Evolutionary conservation across 2,888 invertebrate genomes (phyloP), one percentile per base, ranked within the genome.

Genomic region (Meloe dianella): DNA sequence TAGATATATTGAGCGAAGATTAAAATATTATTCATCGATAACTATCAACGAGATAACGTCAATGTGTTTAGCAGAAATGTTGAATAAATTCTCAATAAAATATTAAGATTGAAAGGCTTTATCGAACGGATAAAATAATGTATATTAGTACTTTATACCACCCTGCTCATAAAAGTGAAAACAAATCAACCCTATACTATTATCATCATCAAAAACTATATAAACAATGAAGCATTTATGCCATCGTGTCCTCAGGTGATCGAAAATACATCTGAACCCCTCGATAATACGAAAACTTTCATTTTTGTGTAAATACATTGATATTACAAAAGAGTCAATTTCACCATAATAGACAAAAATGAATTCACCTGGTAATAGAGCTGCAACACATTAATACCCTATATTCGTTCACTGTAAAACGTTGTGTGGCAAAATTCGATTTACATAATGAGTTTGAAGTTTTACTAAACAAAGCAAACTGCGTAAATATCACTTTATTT

Each of bases 361-460:
- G 73, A 74, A 75, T 76, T 72, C 75, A 73, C 76, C 76, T 77
- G 74, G 41, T 41, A 17, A 41, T 17, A 17, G n/a, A 41, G 12
- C 3, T 2, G 17, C 4, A n/a, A 41, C n/a, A 41, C 68, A 61
- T 68, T 71, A 70, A 72, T 70, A 71, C 70, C 56, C 60, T 57
- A 65, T 57, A 68, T 71, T 75, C 73, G 70, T 72, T 72, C 60
- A 71, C 69, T 71, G 68, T 67, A 63, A 61, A 66, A 63, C 65
- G 64, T n/a, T n/a, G n/a, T n/a, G n/a, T 66, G 73, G 72, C 69
- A 73, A 7, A 75, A 76, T 73, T 76, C 72, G 72, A 77, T 78
- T 77, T 77, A 71, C 77, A 77, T 77, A 77, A 77, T 77, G 70
- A 75, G 74, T 69, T 73, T 70, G 70, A 73, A 73, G 70, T n/a